Percentiles rank a stretch among this genome's conserved stretches.
These are phyloP conservation scores for Mythimna vitellina DNA, from an alignment of 2,888 invertebrate species.

Conservation along the genomic window DNA sequence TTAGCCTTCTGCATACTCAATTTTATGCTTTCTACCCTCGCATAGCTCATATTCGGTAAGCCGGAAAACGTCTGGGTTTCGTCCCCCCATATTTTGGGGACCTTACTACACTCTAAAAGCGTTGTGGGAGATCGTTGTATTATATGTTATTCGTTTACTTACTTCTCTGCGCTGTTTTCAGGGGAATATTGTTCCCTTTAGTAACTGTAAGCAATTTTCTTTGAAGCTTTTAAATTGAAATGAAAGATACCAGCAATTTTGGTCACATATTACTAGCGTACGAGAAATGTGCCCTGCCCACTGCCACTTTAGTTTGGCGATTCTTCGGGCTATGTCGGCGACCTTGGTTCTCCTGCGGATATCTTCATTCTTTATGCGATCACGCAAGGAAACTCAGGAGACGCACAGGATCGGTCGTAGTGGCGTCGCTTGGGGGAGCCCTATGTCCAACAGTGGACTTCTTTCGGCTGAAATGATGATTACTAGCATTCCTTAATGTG, in stretches of 20 bases:
- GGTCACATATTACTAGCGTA: not conserved
- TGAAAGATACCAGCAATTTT: not conserved
- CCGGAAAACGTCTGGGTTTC: slow-evolving; percentile 47
- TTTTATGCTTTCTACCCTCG: slow-evolving; percentile 8
- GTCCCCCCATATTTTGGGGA: slow-evolving; percentile 28
- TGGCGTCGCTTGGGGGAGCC: no score
- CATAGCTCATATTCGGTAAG: slow-evolving; percentile 51
- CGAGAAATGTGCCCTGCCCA: no score
- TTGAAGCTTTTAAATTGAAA: not conserved
- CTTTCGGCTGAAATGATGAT: no score
- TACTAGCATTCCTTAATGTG: no score
- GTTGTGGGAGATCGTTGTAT: slow-evolving; percentile 25
- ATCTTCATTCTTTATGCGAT: no score
- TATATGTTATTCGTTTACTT: slow-evolving; percentile 41
- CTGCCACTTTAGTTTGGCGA: no score
- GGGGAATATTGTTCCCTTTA: slow-evolving; percentile 11
- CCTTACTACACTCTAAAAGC: slow-evolving; percentile 36
- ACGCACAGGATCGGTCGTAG: no score
- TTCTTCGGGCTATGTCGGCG: no score
- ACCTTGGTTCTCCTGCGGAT: no score
- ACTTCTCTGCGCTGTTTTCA: slow-evolving; percentile 21
- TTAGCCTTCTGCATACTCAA: not conserved
- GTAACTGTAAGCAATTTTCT: slow-evolving; percentile 20
- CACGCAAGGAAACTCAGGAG: no score
- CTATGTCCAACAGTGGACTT: no score